phyloP scores from a whole-genome alignment of 35 echinoderm and acorn worm genomes.

The Ophiothrix spiculata region DNA sequence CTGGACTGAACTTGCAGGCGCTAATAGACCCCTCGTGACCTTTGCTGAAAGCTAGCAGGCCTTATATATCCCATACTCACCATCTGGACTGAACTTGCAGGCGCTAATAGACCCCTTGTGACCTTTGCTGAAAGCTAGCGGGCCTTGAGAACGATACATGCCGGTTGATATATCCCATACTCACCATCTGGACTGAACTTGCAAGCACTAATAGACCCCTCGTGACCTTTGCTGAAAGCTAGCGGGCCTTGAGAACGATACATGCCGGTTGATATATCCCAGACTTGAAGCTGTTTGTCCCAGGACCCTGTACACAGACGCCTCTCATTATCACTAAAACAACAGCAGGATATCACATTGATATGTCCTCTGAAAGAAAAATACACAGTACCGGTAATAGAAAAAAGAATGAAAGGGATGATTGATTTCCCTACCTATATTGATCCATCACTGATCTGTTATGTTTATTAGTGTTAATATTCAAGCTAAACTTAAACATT shows the following conservation, averaged over 20 bases:
- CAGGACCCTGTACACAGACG: conserved; percentile 89
- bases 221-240: conserved; percentile 89
- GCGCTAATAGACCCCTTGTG: conserved; percentile 95
- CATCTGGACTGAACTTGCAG: conserved; percentile 83
- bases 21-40: conserved; percentile 97
- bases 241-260: conserved; percentile 75
- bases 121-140: conserved; percentile 81
- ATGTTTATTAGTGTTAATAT: no score
- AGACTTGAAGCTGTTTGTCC: conserved; percentile 89
- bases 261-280: conserved; percentile 89
- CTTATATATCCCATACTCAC: conserved; percentile 89
- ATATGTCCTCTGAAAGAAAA: conserved; percentile 67
- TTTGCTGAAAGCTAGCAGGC: conserved; percentile 77
- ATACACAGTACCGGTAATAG: neutral
- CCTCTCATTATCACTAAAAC: conserved; percentile 83
- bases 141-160: conserved; percentile 75
- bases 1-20: conserved; percentile 76
- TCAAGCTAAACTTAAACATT: no score
- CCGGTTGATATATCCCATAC: conserved; percentile 65
- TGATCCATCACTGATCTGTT: no score
- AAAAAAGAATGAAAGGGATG: no score
- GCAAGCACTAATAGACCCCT: conserved; percentile 92
- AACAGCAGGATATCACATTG: conserved; percentile 90
- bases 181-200: conserved; percentile 86
- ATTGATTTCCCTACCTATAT: no score